phyloP scores from a whole-genome alignment of 2,888 invertebrate genomes.

The Stenodema calcarata region DNA sequence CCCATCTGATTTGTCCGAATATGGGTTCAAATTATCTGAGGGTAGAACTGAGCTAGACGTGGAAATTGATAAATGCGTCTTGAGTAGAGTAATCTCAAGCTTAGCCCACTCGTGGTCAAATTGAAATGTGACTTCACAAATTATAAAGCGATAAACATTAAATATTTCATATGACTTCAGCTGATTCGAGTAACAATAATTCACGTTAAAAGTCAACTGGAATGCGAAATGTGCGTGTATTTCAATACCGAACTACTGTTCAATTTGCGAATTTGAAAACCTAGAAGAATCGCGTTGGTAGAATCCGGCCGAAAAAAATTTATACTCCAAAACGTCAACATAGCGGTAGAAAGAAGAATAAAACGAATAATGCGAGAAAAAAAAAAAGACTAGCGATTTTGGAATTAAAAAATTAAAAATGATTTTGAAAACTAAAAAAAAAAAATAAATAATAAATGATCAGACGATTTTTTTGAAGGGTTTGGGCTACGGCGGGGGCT shows the following conservation, averaged over 20 bases:
- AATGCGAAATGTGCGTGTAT: not conserved
- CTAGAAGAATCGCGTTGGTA: not conserved
- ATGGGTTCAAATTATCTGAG: too few species aligned
- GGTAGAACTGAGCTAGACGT: too few species aligned
- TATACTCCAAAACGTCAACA: not conserved
- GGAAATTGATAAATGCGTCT: too few species aligned
- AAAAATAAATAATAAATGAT: not conserved
- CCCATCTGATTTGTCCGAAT: too few species aligned
- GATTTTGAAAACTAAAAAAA: not conserved
- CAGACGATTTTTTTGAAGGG: not conserved
- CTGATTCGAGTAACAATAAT: not conserved
- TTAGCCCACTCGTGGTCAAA: too few species aligned
- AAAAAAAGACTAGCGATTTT: not conserved
- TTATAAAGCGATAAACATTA: too few species aligned
- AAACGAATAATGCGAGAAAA: not conserved
- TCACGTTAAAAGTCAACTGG: not conserved
- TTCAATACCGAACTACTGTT: not conserved
- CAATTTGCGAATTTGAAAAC: not conserved
- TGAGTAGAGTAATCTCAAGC: too few species aligned
- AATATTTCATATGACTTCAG: too few species aligned
- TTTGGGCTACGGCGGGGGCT: slow-evolving; percentile 5
- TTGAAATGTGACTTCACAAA: too few species aligned
- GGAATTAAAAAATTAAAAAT: not conserved
- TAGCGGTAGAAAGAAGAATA: not conserved
- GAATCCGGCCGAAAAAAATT: not conserved